Evolutionary conservation across 2,888 invertebrate species (phyloP).

Genomic region (Eulithis testata): DNA sequence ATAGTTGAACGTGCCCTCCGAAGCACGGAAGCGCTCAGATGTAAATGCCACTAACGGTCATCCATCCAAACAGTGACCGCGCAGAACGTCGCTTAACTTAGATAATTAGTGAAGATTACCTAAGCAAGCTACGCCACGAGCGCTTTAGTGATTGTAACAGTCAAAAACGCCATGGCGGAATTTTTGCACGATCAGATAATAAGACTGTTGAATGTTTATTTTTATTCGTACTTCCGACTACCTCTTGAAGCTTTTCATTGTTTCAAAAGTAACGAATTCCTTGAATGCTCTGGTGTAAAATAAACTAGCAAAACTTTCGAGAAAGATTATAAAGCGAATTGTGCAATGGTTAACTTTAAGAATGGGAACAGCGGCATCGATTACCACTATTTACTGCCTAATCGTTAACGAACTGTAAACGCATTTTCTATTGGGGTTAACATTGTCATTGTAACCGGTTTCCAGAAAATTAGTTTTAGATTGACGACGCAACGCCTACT

Average conservation of each 20-base stretch:
- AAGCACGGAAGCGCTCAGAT: too few relatives aligned
- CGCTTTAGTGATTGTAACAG: too few relatives aligned
- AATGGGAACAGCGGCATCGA: constrained; percentile 44
- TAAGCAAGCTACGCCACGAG: too few relatives aligned
- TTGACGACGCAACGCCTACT: constrained; percentile 31
- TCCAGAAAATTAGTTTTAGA: constrained; percentile 37
- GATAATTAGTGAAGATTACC: too few relatives aligned
- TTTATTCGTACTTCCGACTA: constrained; percentile 2
- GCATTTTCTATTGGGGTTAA: constrained; percentile 48
- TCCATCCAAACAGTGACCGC: too few relatives aligned
- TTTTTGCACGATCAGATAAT: too few relatives aligned
- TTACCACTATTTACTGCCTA: constrained; percentile 47
- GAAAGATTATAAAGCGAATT: constrained; percentile 28
- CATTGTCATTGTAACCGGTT: constrained; percentile 44
- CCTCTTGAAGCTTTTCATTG: constrained; percentile 5
- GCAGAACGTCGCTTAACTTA: too few relatives aligned
- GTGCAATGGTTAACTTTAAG: constrained; percentile 39
- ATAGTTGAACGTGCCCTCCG: too few relatives aligned
- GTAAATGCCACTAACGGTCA: too few relatives aligned
- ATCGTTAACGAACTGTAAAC: constrained; percentile 47
- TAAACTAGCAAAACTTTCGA: constrained; percentile 8
- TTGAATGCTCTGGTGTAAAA: not conserved
- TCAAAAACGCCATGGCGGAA: too few relatives aligned
- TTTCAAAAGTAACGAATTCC: not conserved
- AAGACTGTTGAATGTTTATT: not conserved